Evolutionary conservation across 2,113 vertebrate species (phyloP).

Genomic region (Pseudopipra pipra): DNA sequence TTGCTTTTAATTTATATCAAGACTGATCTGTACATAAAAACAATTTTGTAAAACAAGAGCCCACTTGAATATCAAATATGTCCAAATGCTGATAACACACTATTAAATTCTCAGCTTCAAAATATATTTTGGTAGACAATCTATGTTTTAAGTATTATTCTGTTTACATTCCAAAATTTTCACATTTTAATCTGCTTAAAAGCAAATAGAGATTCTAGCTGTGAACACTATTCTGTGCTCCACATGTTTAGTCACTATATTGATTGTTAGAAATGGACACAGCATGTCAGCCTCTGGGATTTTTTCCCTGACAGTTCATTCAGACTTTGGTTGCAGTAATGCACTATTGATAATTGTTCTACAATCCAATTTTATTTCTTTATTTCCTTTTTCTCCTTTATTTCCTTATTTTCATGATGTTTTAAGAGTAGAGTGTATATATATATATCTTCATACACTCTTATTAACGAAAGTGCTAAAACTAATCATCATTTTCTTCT

Average conservation of each 20-base stretch:
- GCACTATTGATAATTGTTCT: constrained; percentile 28
- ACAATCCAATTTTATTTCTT: neutral
- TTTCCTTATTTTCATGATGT: neutral
- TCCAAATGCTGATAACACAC: neutral
- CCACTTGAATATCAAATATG: neutral
- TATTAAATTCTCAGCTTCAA: neutral
- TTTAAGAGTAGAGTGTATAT: neutral
- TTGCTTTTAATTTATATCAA: neutral
- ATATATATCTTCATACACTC: neutral
- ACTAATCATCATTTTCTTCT: neutral
- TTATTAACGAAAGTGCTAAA: neutral
- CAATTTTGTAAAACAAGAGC: neutral
- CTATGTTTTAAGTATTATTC: neutral
- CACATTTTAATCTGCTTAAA: neutral
- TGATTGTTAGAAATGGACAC: neutral
- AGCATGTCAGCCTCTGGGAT: neutral
- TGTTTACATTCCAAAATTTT: neutral
- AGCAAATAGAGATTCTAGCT: neutral
- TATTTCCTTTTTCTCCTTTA: constrained; percentile 10
- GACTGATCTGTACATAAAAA: neutral
- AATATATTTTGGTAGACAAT: neutral
- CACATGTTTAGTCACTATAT: neutral
- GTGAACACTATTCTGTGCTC: neutral
- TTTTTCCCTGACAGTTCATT: neutral
- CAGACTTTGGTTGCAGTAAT: neutral